These are phyloP conservation scores for Ochotona princeps DNA, from an alignment of 2,113 vertebrate genomes.

Conservation along the genomic window DNA sequence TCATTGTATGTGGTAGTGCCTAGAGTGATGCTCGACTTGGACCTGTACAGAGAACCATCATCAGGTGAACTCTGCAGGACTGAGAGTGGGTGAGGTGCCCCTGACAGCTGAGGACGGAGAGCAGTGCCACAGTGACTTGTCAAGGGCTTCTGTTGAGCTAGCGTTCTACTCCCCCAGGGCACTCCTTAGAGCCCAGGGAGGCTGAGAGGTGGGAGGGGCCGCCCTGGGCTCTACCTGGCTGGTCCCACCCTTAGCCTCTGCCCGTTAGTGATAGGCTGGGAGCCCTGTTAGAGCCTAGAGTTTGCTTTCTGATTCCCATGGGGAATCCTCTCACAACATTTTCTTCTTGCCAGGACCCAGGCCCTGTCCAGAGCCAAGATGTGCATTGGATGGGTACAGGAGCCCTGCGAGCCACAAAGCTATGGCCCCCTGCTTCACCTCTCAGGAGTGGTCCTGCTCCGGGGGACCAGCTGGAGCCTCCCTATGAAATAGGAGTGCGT, in stretches of 20 bases:
- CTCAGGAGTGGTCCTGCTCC: neutral
- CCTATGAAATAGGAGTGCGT: constrained; percentile 40
- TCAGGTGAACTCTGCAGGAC: neutral
- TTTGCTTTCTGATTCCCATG: constrained; percentile 22
- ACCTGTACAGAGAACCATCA: neutral
- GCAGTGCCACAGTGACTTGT: neutral
- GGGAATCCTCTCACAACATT: constrained; percentile 41
- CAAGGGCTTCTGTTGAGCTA: neutral
- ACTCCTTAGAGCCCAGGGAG: neutral
- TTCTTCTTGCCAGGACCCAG: constrained; percentile 68
- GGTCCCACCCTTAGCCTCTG: neutral
- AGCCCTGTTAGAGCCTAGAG: neutral
- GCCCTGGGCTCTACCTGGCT: neutral
- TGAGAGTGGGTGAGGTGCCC: neutral
- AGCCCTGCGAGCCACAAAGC: constrained; percentile 67
- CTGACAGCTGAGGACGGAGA: neutral
- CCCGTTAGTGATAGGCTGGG: neutral
- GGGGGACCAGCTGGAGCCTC: constrained; percentile 48
- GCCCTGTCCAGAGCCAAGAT: constrained; percentile 62
- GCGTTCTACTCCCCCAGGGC: neutral
- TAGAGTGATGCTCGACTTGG: neutral
- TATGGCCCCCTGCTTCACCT: constrained; percentile 31
- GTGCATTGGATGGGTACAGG: constrained; percentile 78
- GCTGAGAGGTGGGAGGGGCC: neutral
- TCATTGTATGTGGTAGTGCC: neutral